These are phyloP conservation scores for Drepanosiphum platanoidis DNA, from an alignment of 2,888 invertebrate species.

Conservation along the genomic window DNA sequence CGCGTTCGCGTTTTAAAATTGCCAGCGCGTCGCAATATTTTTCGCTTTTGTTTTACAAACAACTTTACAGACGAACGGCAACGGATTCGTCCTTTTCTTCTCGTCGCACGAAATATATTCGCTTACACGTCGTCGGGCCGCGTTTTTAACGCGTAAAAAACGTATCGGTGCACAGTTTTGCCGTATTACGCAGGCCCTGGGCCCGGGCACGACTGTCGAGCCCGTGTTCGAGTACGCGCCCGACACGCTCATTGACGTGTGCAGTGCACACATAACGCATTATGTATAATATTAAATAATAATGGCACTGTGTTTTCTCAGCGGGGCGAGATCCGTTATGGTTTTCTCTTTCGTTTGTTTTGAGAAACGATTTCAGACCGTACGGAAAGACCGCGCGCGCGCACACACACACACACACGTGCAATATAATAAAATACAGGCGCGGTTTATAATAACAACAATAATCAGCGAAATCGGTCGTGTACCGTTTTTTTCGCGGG, in stretches of 20 bases:
- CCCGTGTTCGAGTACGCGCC: background rate
- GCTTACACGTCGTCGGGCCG: no score
- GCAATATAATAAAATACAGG: background rate
- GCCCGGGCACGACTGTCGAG: background rate
- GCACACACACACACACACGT: background rate
- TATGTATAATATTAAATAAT: background rate
- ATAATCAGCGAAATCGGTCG: constrained; percentile 19
- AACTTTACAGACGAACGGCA: no score
- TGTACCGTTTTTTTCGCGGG: constrained; percentile 6
- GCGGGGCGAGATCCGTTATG: no score
- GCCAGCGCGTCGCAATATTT: no score
- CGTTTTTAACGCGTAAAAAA: no score
- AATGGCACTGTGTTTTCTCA: background rate
- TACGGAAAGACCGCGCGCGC: background rate
- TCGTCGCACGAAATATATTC: no score
- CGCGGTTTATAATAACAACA: background rate
- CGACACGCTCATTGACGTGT: background rate
- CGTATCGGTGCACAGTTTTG: no score
- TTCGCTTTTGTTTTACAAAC: no score
- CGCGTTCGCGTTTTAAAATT: no score
- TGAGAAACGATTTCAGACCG: constrained; percentile 12
- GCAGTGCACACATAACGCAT: background rate
- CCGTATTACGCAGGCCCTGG: background rate
- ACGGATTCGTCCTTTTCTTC: no score
- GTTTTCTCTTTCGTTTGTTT: constrained; percentile 34